Base-by-base conservation (phyloP, 1,140 invertebrate genomes). In the Pseudomyrmex flavicornis region DNA sequence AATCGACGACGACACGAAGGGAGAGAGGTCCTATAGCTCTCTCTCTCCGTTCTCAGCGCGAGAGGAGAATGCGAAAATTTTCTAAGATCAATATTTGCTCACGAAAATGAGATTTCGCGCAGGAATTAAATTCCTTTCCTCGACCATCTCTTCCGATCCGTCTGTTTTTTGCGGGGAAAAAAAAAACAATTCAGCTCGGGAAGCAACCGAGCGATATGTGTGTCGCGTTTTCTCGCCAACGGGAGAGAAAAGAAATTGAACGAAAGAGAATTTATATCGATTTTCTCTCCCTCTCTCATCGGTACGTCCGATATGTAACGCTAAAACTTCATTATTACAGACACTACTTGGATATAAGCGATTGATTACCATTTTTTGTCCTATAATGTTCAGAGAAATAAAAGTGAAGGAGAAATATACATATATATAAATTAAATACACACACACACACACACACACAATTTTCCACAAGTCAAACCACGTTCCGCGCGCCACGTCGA, bases 331-430 rank as follows among this genome's bases (percentile, higher is more conserved):
- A 89, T 89, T 87, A 85, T 89, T 87, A 89, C 82, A 83, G 48
- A 84, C 69, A 87, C 87, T 89, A 89, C 84, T 89, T 52, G 15
- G 85, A 12, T 52, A 52, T 87, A 87, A 88, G 83, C 77, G 85
- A 87, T 89, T 85, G 76, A 87, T 85, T 85, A 87, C 85, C 77
- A 87, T 87, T 89, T 89, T 35, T 89, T 89, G 88, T 89, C 73
- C 87, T 85, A 35, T 35, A 89, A 89, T 85, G 85, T 87, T 87
- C 70, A 86, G 77, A 89, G 74, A 89, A 89, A 88, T 88, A 88
- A 85, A 79, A 88, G 85, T 20, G 52, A 86, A 84, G 77, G 79
- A 89, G 89, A 89, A 35, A 35, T 35, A 35, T 5, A 7, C 5
- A 35, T 35, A 35, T 35, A 35, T 35, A 5, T 2, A 35, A 35